Base-by-base conservation (phyloP, 2,113 vertebrate species). In the Cryptomyrus ogoouensis region DNA sequence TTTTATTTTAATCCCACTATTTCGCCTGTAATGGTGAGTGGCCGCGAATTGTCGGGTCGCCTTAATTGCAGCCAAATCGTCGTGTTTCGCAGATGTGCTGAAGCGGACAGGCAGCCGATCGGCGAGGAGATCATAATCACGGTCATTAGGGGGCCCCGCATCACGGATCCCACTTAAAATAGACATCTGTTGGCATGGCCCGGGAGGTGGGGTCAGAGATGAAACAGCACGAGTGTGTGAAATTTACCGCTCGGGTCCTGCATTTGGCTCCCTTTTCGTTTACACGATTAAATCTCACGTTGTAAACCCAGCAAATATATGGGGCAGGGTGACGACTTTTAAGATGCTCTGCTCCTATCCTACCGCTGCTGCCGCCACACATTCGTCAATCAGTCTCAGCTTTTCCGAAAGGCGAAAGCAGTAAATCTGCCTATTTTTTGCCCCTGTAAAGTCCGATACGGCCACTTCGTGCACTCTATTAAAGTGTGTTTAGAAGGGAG, bases 371-470 rank as follows among this genome's bases (percentile, higher is more conserved):
- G 62, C 42, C n/a, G 50, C 87, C 24, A 24, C 39, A 19, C 19
- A n/a, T 88, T 62, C 39, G 3, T 88, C 52, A 88, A 53, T 46
- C 87, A 62, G 35, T 62, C 31, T 88, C 35, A 13, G 56, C 53
- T 66, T 31, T 44, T 31, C 62, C 35, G 7, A 88, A 44, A 39
- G 56, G 87, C 58, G 87, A 88, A 46, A 66, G 87, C 87, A 66
- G 24, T 88, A 42, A 88, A 88, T 88, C 42, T 62, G 87, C 84
- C 62, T 70, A 27, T 42, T 15, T 53, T 52, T 87, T 87, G n/a
- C 50, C 13, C 1, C 19, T 7, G 21, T 39, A 62, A 66, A 88
- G 53, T 24, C 53, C 6, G 21, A 42, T 17, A 47, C 13, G 39
- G 31, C 13, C 35, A 35, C 87, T 88, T 66, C 1, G 35, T 88